These are phyloP conservation scores for Alethe diademata DNA, from an alignment of 2,113 vertebrate genomes.

Conservation along the genomic window DNA sequence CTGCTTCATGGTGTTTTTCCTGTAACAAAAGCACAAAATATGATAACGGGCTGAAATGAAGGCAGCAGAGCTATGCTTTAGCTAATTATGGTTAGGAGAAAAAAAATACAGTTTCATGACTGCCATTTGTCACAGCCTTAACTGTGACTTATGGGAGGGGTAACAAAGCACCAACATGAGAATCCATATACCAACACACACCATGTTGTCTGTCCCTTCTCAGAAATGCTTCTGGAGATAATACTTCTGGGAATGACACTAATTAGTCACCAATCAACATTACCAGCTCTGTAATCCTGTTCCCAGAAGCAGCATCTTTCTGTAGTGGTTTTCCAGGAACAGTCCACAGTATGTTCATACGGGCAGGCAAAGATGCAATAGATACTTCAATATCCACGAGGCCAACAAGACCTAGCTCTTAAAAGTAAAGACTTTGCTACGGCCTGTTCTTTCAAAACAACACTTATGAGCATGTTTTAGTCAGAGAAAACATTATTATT, in stretches of 20 bases:
- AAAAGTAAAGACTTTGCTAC: not conserved
- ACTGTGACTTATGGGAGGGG: not conserved
- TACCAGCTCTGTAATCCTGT: constrained; percentile 20
- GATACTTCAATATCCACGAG: not conserved
- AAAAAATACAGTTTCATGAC: not conserved
- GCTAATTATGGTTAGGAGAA: not conserved
- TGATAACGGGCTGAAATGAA: not conserved
- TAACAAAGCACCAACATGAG: not conserved
- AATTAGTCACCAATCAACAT: constrained; percentile 49
- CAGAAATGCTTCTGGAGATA: not conserved
- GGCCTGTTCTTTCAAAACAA: not conserved
- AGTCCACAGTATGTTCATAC: not conserved
- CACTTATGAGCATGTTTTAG: not conserved
- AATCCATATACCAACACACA: not conserved
- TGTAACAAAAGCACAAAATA: not conserved
- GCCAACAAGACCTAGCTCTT: not conserved
- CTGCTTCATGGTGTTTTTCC: not conserved
- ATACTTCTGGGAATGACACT: constrained; percentile 39
- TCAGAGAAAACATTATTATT: constrained; percentile 8
- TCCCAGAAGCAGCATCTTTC: constrained; percentile 39
- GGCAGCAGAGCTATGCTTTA: not conserved
- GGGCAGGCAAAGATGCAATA: not conserved
- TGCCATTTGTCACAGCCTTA: not conserved
- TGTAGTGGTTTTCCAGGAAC: constrained; percentile 29
- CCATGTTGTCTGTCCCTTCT: not conserved